These are phyloP conservation scores for Gallinago nigripennis DNA, from an alignment of 2,797 vertebrate species.

Conservation along the genomic window DNA sequence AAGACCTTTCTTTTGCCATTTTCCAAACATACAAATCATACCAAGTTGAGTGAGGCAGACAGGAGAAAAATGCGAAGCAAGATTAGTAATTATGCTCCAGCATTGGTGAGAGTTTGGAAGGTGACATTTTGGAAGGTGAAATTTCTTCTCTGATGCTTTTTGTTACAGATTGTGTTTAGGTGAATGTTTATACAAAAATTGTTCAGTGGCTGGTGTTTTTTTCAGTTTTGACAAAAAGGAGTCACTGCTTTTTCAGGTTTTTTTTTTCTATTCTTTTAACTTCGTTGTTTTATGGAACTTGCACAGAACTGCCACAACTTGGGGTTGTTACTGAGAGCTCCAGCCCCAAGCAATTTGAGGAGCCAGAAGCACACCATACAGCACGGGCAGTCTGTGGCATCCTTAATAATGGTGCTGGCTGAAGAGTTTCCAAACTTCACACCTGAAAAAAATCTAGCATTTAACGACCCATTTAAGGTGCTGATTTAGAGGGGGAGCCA, in stretches of 20 bases:
- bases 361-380: rapidly evolving
- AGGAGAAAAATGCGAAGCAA: not conserved
- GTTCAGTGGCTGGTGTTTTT: not conserved
- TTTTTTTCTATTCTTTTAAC: not conserved
- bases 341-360: not conserved
- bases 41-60: not conserved
- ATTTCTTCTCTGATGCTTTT: not conserved
- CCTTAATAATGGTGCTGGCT: not conserved
- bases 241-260: not conserved
- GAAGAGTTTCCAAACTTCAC: not conserved
- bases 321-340: not conserved
- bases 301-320: not conserved
- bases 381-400: not conserved
- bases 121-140: not conserved
- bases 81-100: not conserved
- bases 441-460: not conserved
- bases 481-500: not conserved
- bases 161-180: not conserved
- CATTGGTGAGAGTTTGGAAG: not conserved
- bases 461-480: not conserved
- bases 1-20: not conserved
- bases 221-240: not conserved
- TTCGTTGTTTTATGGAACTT: not conserved
- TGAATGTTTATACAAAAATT: not conserved
- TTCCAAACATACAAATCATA: not conserved